Conservation (phyloP, 1,140 invertebrate species). For the Coenobita brevimanus region DNA sequence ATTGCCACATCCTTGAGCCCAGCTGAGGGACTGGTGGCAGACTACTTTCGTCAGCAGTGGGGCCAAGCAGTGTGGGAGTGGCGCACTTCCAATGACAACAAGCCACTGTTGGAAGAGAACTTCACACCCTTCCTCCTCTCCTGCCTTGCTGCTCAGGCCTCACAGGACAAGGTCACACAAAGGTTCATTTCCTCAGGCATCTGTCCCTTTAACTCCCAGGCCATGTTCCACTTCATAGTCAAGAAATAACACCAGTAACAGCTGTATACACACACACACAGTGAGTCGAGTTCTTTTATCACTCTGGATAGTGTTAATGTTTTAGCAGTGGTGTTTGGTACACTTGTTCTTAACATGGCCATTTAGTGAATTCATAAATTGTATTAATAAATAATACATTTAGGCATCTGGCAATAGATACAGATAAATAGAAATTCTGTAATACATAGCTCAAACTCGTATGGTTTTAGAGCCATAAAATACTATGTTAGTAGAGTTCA, state of each 20-base stretch:
- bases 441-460: too few relatives aligned
- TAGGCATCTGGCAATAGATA: too few relatives aligned
- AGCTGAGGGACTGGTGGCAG: conserved; percentile 31
- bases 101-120: conserved; percentile 46
- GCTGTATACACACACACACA: too few relatives aligned
- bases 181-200: conserved; percentile 33
- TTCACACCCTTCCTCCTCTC: conserved; percentile 47
- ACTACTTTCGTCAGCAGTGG: conserved; percentile 42
- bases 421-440: too few relatives aligned
- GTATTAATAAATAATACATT: too few relatives aligned
- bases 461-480: too few relatives aligned
- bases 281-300: too few relatives aligned
- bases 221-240: conserved; percentile 36
- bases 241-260: background rate
- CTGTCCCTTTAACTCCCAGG: conserved; percentile 33
- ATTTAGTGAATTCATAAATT: too few relatives aligned
- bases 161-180: background rate
- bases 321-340: too few relatives aligned
- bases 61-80: conserved; percentile 34
- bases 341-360: too few relatives aligned
- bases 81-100: conserved; percentile 5
- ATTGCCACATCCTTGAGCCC: conserved; percentile 34
- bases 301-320: too few relatives aligned
- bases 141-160: background rate
- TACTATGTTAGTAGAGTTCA: too few relatives aligned